phyloP scores from a whole-genome alignment of 2,797 vertebrate genomes.

The Nyctibius grandis region DNA sequence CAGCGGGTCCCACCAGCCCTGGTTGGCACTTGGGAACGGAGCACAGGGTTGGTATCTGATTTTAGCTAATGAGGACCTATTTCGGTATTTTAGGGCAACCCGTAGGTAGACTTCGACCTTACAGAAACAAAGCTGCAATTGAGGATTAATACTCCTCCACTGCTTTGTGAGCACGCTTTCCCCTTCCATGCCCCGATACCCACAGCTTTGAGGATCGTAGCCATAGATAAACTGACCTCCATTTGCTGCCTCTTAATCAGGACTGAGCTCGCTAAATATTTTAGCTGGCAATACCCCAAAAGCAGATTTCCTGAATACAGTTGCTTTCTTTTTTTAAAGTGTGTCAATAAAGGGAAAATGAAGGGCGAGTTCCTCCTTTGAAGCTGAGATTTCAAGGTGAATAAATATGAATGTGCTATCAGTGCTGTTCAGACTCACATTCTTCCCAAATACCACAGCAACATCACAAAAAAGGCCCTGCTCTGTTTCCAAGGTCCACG shows the following conservation, averaged over 20 bases:
- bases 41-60: no score
- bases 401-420: not conserved
- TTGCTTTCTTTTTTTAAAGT: not conserved
- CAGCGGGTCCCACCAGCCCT: accelerated
- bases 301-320: not conserved
- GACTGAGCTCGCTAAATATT: not conserved
- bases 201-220: accelerated
- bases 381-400: not conserved
- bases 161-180: not conserved
- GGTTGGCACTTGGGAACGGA: not conserved
- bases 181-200: not conserved
- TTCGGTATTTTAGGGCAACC: not conserved
- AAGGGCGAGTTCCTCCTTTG: not conserved
- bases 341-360: not conserved
- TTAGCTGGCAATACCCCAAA: not conserved
- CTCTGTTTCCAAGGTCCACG: not conserved
- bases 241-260: not conserved
- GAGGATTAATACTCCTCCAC: accelerated
- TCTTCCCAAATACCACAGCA: not conserved
- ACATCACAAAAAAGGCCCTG: not conserved
- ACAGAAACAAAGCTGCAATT: not conserved
- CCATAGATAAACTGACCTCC: not conserved
- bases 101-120: not conserved
- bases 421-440: not conserved
- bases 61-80: not conserved